These are phyloP conservation scores for Fregata magnificens DNA, from an alignment of 2,113 vertebrate species.

Conservation along the genomic window DNA sequence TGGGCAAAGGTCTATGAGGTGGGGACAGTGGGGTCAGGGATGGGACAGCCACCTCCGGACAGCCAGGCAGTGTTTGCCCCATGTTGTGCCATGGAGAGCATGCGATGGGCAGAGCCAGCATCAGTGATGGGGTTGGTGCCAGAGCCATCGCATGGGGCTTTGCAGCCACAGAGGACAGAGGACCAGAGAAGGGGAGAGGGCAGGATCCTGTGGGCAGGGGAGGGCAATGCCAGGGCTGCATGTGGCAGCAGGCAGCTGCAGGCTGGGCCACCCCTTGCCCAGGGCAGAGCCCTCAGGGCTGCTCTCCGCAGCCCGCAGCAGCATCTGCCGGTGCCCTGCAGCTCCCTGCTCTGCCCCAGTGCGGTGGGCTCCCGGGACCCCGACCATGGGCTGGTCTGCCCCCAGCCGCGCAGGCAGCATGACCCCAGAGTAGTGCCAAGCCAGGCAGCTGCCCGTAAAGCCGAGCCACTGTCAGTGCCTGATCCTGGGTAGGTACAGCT, in stretches of 20 bases:
- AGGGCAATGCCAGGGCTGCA: neutral
- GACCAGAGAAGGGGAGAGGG: neutral
- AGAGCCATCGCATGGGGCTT: accelerated
- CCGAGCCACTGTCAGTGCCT: accelerated
- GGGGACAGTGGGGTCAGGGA: neutral
- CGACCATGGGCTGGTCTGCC: accelerated
- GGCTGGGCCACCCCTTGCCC: neutral
- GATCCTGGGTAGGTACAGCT: neutral
- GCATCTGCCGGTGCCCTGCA: neutral
- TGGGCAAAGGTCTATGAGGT: neutral
- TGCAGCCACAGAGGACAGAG: neutral
- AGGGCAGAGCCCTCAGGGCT: neutral
- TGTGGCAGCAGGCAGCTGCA: neutral
- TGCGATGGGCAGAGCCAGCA: neutral
- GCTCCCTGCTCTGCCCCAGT: neutral
- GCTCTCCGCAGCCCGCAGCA: neutral
- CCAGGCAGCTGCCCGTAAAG: neutral
- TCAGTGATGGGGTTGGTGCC: accelerated
- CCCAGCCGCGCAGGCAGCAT: accelerated
- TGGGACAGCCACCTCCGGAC: neutral
- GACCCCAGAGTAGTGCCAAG: neutral
- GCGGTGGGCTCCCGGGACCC: neutral
- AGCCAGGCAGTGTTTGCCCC: accelerated
- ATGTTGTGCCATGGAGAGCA: accelerated
- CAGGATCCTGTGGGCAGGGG: neutral